Base-by-base conservation (phyloP, 2,888 invertebrate species). In the Tubiluchus corallicola region DNA sequence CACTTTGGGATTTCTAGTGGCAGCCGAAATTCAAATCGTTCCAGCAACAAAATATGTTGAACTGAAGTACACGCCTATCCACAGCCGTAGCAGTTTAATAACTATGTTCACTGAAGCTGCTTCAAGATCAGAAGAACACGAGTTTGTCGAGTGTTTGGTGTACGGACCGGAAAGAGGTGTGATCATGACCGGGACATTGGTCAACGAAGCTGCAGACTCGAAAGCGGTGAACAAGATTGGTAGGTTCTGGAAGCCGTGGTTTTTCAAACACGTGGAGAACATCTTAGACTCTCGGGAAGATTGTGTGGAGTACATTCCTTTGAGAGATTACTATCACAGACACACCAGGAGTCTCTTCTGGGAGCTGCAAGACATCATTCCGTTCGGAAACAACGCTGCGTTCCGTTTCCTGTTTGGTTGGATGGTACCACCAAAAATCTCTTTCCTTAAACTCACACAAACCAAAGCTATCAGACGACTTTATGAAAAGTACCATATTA, bases 391-490 rank as follows among this genome's bases (percentile, higher is more conserved):
- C 63, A 71, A 78, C 56, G 57, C 69, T 0, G 21, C 79, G 20
- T 83, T 83, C 65, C 74, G 83, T 1, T 71, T 68, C 50, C 60
- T 79, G 9, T 69, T 81, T 46, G 83, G 82, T 1, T 83, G 82
- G 82, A 66, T 79, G 65, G 74, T 80, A 65, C 83, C 83, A 0
- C 82, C 82, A 0, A 83, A 83, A 60, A 75, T 83, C 5, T 76
- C 82, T 0, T 68, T 83, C 4, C 65, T 84, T 49, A 84, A 84
- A 62, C 64, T 79, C 50, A 81, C 81, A 0, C 80, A 81, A 59
- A 75, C 78, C 0, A 68, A 74, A 40, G 73, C 77, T 0, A 71
- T 77, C 2, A 73, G 73, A 55, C 71, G 71, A 55, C 63, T 83
- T 53, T 83, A 83, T 58, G 77, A 82, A 52, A 71, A 74, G 47